Conservation (phyloP, 2,113 vertebrate species). For the Gavia stellata region DNA sequence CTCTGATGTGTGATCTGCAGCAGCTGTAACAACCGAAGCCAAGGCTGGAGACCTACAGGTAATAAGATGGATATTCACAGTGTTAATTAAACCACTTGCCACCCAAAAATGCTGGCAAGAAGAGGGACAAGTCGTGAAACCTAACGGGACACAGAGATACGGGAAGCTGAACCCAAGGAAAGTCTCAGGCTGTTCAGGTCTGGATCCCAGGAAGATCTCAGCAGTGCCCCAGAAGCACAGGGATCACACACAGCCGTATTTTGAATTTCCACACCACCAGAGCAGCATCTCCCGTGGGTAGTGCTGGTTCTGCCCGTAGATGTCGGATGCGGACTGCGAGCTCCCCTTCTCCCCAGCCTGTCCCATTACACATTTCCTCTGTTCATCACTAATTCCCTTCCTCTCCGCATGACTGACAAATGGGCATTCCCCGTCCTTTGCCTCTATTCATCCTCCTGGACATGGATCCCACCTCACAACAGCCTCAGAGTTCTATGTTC, state of each 20-base stretch:
- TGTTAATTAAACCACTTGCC: not conserved
- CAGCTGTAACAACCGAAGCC: accelerated
- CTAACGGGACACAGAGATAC: not conserved
- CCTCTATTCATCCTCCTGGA: not conserved
- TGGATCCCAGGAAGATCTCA: not conserved
- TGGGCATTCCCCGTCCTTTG: not conserved
- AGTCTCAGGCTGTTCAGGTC: not conserved
- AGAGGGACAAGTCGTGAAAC: not conserved
- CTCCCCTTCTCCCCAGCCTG: not conserved
- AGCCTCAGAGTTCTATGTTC: not conserved
- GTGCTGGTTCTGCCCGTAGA: not conserved
- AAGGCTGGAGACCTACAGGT: not conserved
- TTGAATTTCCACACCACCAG: not conserved
- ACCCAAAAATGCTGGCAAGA: not conserved
- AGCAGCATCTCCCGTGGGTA: not conserved
- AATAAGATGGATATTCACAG: not conserved
- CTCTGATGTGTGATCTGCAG: not conserved
- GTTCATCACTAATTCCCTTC: not conserved
- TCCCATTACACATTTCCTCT: not conserved
- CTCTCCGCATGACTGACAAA: not conserved
- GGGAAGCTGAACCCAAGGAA: not conserved
- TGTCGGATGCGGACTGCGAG: not conserved
- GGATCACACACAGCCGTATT: not conserved
- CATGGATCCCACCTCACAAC: not conserved
- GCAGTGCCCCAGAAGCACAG: not conserved